Evolutionary conservation across 2,888 invertebrate genomes (phyloP).

Genomic region (Craniophora ligustri): DNA sequence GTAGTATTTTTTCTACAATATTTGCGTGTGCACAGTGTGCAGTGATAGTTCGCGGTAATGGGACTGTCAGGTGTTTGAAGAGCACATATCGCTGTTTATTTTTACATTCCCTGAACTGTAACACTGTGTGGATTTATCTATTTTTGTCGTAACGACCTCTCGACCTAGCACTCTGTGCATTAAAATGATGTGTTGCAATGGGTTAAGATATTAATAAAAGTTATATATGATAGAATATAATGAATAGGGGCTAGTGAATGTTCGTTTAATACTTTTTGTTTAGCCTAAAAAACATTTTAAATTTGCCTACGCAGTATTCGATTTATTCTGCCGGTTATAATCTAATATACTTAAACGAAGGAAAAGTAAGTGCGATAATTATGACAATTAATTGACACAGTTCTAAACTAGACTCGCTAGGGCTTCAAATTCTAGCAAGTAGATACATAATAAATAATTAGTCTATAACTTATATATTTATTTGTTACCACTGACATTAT

Average conservation of each 20-base stretch:
- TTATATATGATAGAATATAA: not conserved
- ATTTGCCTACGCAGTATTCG: too few species aligned
- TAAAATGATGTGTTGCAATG: slow-evolving; percentile 27
- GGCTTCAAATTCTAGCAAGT: too few species aligned
- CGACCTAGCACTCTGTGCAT: slow-evolving; percentile 32
- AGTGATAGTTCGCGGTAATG: slow-evolving; percentile 78
- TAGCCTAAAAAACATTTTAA: too few species aligned
- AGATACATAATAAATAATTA: too few species aligned
- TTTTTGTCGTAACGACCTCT: slow-evolving; percentile 58
- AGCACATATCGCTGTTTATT: slow-evolving; percentile 75
- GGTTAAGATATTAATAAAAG: slow-evolving; percentile 10
- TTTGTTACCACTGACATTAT: too few species aligned
- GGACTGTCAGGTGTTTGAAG: slow-evolving; percentile 81
- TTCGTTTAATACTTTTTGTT: too few species aligned
- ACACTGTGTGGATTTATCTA: slow-evolving; percentile 63
- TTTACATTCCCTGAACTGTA: slow-evolving; percentile 68
- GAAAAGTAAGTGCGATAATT: too few species aligned
- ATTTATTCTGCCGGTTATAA: too few species aligned
- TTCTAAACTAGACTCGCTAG: too few species aligned
- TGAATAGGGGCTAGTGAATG: not conserved
- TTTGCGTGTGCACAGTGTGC: slow-evolving; percentile 59
- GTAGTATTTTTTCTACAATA: slow-evolving; percentile 25
- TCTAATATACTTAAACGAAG: too few species aligned
- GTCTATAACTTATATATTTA: too few species aligned
- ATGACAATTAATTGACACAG: too few species aligned